phyloP scores from a whole-genome alignment of 1,140 invertebrate species.

The Triops cancriformis region DNA sequence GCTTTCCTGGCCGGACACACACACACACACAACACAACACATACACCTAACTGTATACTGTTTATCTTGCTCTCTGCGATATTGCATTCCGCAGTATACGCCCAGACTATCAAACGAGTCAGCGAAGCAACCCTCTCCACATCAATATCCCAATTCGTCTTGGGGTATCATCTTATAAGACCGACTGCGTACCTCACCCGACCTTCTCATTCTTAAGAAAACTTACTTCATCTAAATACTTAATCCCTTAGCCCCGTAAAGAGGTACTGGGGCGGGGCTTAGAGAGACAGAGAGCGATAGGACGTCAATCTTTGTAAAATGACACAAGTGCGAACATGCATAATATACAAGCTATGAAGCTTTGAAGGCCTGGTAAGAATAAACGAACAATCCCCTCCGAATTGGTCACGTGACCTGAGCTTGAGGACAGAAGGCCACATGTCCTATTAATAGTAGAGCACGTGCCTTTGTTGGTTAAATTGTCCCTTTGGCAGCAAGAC shows the following conservation, averaged over 20 bases:
- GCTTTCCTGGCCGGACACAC: not conserved
- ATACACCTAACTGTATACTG: constrained; percentile 6
- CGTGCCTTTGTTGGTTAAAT: constrained; percentile 10
- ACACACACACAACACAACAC: not conserved
- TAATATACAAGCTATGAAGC: not conserved
- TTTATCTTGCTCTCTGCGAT: constrained; percentile 13
- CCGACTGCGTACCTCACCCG: not conserved
- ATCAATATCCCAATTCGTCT: constrained; percentile 6
- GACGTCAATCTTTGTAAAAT: not conserved
- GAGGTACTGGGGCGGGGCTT: no score
- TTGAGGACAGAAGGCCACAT: not conserved
- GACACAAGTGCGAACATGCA: not conserved
- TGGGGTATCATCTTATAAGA: not conserved
- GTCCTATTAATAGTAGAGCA: constrained; percentile 10
- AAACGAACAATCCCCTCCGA: not conserved
- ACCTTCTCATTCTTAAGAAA: not conserved
- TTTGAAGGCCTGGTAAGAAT: not conserved
- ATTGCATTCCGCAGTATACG: not conserved
- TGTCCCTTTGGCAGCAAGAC: not conserved
- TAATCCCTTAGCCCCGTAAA: no score
- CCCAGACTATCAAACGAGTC: not conserved
- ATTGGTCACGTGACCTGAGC: not conserved
- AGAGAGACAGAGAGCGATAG: no score
- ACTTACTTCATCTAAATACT: not conserved
- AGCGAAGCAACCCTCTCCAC: not conserved